A percentile compares a stretch with the other conserved stretches of the same genome.
phyloP scores from a whole-genome alignment of 2,113 vertebrate species.

The Cacatua alba region DNA sequence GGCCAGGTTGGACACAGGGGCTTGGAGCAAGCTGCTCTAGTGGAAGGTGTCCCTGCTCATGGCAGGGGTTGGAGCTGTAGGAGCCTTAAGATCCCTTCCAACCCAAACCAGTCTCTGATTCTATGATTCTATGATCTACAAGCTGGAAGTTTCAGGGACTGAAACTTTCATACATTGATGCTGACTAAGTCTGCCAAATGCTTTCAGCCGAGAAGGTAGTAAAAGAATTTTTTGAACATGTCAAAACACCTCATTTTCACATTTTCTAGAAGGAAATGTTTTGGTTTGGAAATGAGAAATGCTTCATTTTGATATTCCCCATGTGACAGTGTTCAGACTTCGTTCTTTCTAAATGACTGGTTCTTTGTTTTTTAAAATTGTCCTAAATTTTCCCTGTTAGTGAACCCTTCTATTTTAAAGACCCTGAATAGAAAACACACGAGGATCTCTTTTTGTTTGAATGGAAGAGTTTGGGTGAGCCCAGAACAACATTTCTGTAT shows the following conservation, averaged over 20 bases:
- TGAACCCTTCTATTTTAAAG: neutral
- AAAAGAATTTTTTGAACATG: neutral
- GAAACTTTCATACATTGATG: neutral
- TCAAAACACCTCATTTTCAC: slow-evolving; percentile 61
- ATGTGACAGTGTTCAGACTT: neutral
- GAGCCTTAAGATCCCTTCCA: neutral
- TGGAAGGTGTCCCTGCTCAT: fast-evolving
- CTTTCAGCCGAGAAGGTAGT: neutral
- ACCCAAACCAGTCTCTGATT: neutral
- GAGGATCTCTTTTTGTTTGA: neutral
- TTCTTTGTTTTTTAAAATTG: slow-evolving; percentile 14
- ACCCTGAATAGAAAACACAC: neutral
- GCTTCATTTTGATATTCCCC: slow-evolving; percentile 2
- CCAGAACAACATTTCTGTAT: neutral
- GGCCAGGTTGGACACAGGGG: too few species aligned
- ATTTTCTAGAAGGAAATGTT: slow-evolving; percentile 50
- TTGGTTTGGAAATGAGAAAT: slow-evolving; percentile 47
- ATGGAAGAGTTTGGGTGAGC: neutral
- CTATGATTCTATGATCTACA: neutral
- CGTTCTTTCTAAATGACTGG: neutral
- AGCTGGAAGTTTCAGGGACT: neutral
- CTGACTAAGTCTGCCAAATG: neutral
- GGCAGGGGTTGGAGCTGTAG: neutral
- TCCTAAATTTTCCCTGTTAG: neutral
- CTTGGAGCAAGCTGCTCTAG: neutral